Base-by-base conservation (phyloP, 2,888 invertebrate species). In the Amorpha juglandis region DNA sequence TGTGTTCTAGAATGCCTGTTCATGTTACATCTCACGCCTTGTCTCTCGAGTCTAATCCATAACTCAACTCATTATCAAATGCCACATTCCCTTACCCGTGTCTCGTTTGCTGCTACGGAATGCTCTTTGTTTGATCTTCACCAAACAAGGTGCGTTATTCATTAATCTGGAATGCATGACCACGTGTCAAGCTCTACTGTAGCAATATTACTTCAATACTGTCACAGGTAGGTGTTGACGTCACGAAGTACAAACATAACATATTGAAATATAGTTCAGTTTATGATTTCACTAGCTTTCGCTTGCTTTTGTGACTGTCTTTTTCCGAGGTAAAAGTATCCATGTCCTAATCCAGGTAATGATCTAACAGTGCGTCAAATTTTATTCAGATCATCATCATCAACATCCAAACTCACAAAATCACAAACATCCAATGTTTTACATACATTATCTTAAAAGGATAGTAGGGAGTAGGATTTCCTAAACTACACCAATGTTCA, bases 131-230 rank as follows among this genome's bases (percentile, higher is more conserved):
- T 68, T 73, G 69, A 72, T 67, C 67, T 66, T 70, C 72, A 74
- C 84, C 82, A 75, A 78, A 82, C 70, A 74, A 68, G 81, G 83
- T 72, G 70, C 66, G 72, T 80, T 86, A 87, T 83, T 88, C 87
- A 87, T 75, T 66, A 64, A 35, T 48, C 70, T 69, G 84, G 88
- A 82, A 88, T 87, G 84, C 71, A 66, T 72, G 67, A 65, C 70
- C 71, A 80, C 82, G 81, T 80, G 80, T 82, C 81, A 67, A 16
- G 19, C 19, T 6, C 52, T 52, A 21, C 27, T 27, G 27, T 14
- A 14, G 52, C 8, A 27, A 52, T 33, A 21, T 51, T 51, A 27
- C 52, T 52, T 27, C 14, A 52, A 14, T 27, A 52, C 52, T 21
- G 21, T 52, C 27, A 52, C 52, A 52, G 38, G 38, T 38, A 38